Base-by-base conservation (phyloP, 2,888 invertebrate genomes). In the Phragmatobia fuliginosa region DNA sequence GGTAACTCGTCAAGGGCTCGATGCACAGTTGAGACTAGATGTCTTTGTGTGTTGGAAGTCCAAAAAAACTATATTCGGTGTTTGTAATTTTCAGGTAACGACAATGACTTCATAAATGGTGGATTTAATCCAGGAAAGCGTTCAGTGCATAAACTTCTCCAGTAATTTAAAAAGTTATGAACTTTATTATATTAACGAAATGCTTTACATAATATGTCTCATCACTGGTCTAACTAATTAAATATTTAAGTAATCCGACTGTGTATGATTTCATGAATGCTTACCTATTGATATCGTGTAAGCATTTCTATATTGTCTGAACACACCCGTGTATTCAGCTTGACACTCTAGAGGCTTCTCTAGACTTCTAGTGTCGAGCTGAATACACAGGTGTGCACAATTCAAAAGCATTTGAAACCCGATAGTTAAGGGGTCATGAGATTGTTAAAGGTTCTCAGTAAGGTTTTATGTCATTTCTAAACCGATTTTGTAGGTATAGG, bases 101-200 rank as follows among this genome's bases (percentile, higher is more conserved):
- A 94, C 66, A 90, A 92, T 65, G 83, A 87, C 56, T 94, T 88
- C 68, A 71, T 94, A 8, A 88, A 86, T 60, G 92, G 93, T 11
- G 89, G 87, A 0, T 91, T 91, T 74, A 93, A 87, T 76, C 94
- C 95, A 1, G 94, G 94, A 41, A 95, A 95, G 75, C 88, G 93
- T 16, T 89, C 89, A 21, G 78, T 89, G 1, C 78, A 83, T 2
- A 82, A 75, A 21, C 77, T 86, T 5, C 73, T 87, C 7, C 62
- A 73, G 56, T 85, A 87, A 70, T 49, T 86, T 28, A 83, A 85
- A 41, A 85, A 85, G 58, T 62, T 28, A 41, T 18, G 76, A 21
- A 75, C 21, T 49, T 45, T 45, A 45, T 7, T 67, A 60, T 65
- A 21, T 14, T 21, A 60, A 11, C 14, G 3, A 41, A 32, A 21